These are phyloP conservation scores for Trachelus iudaicus DNA, from an alignment of 2,888 invertebrate genomes.

Conservation along the genomic window DNA sequence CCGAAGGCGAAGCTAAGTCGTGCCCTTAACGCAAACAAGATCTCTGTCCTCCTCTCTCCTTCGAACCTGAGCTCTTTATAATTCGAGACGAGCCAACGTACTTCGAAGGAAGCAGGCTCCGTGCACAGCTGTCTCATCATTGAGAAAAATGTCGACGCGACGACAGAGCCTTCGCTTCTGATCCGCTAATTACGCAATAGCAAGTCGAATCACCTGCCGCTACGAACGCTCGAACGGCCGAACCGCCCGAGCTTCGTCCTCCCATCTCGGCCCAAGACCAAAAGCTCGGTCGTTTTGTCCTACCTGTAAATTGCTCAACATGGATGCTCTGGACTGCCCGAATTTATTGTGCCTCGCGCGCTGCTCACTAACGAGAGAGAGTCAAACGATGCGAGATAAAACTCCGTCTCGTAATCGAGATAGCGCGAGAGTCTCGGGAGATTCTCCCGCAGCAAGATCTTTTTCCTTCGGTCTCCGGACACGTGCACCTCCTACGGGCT, in stretches of 20 bases:
- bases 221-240: constrained; percentile 22
- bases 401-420: constrained; percentile 31
- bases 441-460: too few relatives aligned
- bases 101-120: too few relatives aligned
- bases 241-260: constrained; percentile 13
- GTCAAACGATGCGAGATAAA: constrained; percentile 33
- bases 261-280: background rate
- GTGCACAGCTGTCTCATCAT: background rate
- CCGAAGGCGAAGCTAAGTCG: too few relatives aligned
- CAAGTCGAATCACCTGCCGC: constrained; percentile 30
- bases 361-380: constrained; percentile 39
- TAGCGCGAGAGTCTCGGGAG: background rate
- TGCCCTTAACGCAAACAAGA: too few relatives aligned
- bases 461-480: too few relatives aligned
- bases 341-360: constrained; percentile 47
- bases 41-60: too few relatives aligned
- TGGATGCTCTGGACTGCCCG: constrained; percentile 21
- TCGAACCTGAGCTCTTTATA: too few relatives aligned
- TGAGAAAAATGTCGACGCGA: constrained; percentile 7
- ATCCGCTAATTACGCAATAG: constrained; percentile 43
- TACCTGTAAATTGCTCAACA: background rate
- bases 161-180: background rate
- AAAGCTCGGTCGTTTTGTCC: background rate
- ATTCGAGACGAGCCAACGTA: too few relatives aligned
- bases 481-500: too few relatives aligned